Base-by-base conservation (phyloP, 2,797 vertebrate species). In the Gila robusta region DNA sequence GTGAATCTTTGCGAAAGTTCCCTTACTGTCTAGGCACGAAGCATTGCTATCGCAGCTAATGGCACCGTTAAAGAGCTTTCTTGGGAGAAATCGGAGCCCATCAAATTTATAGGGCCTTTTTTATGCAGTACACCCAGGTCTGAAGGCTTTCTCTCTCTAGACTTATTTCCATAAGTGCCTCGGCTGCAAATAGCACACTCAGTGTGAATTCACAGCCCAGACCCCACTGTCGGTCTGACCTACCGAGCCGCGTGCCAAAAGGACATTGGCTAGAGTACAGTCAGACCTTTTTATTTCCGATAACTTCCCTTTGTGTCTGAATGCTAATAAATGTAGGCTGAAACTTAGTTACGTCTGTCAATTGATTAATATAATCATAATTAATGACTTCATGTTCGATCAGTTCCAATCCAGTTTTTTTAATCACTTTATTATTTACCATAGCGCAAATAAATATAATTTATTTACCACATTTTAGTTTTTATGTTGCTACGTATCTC, bases 121-220 rank as follows among this genome's bases (percentile, higher is more conserved):
- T 90, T 89, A 90, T 89, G 86, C 83, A 89, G 89, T 81, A 85
- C 72, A 79, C 87, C 72, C 83, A 54, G 70, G 88, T 87, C 76
- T 87, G 66, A 80, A 82, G 85, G 86, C 69, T 87, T 85, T 89
- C 81, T 86, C 77, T 84, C 79, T 88, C 79, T 86, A 85, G 87
- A 70, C 87, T 86, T 84, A 90, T 91, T 90, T 90, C 84, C 88
- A 89, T 90, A 92, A 90, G 88, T 82, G 88, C 88, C 82, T 84
- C 21, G 54, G 39, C 89, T 81, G 86, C 85, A 90, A 90, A 86
- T 89, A 87, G 88, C 88, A 87, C 86, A 87, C 80, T 72, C 85
- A 69, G 81, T 80, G 66, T 85, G 79, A 89, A 82, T 72, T 81
- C 77, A 79, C 86, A 79, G 54, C 69, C 47, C 59, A 41, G 71